phyloP scores from a whole-genome alignment of 2,113 vertebrate genomes.

The Halcyon senegalensis region DNA sequence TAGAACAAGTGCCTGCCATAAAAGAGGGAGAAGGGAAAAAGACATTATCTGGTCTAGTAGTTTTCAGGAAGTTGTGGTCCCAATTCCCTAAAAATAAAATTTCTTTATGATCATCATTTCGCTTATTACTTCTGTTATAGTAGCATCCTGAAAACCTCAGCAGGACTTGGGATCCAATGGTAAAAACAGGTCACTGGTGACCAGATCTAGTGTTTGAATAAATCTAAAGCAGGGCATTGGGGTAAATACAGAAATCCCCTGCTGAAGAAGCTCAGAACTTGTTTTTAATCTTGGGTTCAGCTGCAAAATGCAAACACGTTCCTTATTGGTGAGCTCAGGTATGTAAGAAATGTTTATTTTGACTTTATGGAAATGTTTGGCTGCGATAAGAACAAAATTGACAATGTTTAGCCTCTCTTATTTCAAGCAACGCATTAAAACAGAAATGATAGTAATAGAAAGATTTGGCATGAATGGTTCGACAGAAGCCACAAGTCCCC shows the following conservation, averaged over 20 bases:
- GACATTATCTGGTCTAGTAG: conserved; percentile 68
- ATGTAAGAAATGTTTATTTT: background rate
- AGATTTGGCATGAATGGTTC: background rate
- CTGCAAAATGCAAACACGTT: background rate
- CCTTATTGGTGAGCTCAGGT: background rate
- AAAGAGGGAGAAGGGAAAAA: conserved; percentile 45
- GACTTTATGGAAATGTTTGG: background rate
- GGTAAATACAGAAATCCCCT: background rate
- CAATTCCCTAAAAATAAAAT: conserved; percentile 60
- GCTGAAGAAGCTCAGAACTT: background rate
- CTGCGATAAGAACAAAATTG: background rate
- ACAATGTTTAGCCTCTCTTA: background rate
- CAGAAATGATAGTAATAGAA: background rate
- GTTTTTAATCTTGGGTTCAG: background rate
- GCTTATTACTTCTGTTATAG: background rate
- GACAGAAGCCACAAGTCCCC: background rate
- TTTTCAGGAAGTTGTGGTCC: conserved; percentile 64
- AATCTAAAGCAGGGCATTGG: background rate
- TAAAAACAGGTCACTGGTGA: background rate
- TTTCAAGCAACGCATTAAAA: background rate
- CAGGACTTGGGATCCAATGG: background rate
- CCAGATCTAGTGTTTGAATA: background rate
- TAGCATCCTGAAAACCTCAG: background rate
- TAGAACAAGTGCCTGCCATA: conserved; percentile 31
- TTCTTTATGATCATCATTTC: conserved; percentile 16